Conservation (phyloP, 2,888 invertebrate genomes). For the Cataglyphis altisquamis region DNA sequence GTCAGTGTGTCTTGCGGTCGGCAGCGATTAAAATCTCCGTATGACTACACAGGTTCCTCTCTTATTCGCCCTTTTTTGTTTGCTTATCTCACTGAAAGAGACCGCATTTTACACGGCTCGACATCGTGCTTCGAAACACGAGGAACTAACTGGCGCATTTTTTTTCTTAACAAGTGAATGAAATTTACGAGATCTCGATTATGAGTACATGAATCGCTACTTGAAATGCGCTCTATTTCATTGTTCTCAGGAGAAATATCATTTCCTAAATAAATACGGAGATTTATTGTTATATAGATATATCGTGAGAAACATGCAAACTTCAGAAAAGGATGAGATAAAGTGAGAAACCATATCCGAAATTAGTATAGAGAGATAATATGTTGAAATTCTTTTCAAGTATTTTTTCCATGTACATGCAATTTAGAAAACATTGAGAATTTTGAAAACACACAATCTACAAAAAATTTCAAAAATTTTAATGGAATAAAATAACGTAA, state of each 20-base stretch:
- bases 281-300: neutral
- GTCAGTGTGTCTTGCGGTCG: slow-evolving; percentile 74
- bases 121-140: slow-evolving; percentile 11
- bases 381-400: neutral
- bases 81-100: slow-evolving; percentile 9
- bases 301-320: neutral
- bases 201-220: neutral
- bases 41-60: slow-evolving; percentile 63
- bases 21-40: slow-evolving; percentile 70
- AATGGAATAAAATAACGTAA: neutral
- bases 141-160: slow-evolving; percentile 16
- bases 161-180: neutral
- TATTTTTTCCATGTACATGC: neutral
- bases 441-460: neutral
- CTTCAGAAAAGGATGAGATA: neutral
- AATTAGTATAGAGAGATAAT: neutral
- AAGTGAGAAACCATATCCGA: neutral
- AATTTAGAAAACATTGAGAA: neutral
- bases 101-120: slow-evolving; percentile 20
- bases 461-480: neutral
- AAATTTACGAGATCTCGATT: neutral
- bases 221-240: too few species aligned
- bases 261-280: neutral
- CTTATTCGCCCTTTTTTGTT: slow-evolving; percentile 27
- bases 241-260: neutral